A percentile compares a stretch with the other conserved stretches of the same genome.
Conservation (phyloP, 2,797 vertebrate species). For the Jordanella pulchra region DNA sequence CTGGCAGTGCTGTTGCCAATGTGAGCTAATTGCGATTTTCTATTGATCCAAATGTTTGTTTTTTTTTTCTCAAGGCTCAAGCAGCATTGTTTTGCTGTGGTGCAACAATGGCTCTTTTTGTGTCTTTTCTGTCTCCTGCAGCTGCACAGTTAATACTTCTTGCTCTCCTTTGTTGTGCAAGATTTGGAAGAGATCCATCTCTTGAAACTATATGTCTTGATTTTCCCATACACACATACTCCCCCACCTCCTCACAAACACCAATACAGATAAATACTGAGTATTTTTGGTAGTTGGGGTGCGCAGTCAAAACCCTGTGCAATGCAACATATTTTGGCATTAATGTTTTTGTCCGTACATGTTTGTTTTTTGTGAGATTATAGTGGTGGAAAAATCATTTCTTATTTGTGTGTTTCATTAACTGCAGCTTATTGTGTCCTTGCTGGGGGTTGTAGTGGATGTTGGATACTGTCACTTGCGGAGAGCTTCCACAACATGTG, state of each 20-base stretch:
- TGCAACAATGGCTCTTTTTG: constrained; percentile 73
- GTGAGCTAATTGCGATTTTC: constrained; percentile 82
- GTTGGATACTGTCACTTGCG: constrained; percentile 31
- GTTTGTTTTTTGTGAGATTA: constrained; percentile 20
- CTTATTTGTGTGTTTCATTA: constrained; percentile 52
- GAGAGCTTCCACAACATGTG: constrained; percentile 36
- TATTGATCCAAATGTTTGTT: constrained; percentile 77
- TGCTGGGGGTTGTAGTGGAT: constrained; percentile 39
- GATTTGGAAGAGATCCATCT: constrained; percentile 59
- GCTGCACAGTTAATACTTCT: constrained; percentile 67
- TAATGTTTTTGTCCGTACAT: constrained; percentile 16
- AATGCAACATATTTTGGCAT: constrained; percentile 8
- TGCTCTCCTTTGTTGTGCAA: constrained; percentile 59
- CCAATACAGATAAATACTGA: background rate
- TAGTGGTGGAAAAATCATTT: constrained; percentile 10
- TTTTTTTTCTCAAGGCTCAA: constrained; percentile 67
- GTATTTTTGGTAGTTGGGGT: constrained; percentile 10
- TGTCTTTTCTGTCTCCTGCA: constrained; percentile 67
- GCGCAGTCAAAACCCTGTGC: background rate
- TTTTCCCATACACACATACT: constrained; percentile 9
- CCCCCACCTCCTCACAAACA: background rate
- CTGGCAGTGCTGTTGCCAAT: constrained; percentile 78
- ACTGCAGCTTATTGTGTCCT: constrained; percentile 29
- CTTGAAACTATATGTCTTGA: constrained; percentile 53
- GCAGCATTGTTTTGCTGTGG: constrained; percentile 75